Conservation (phyloP, 2,888 invertebrate species). For the Heliconius hortense region DNA sequence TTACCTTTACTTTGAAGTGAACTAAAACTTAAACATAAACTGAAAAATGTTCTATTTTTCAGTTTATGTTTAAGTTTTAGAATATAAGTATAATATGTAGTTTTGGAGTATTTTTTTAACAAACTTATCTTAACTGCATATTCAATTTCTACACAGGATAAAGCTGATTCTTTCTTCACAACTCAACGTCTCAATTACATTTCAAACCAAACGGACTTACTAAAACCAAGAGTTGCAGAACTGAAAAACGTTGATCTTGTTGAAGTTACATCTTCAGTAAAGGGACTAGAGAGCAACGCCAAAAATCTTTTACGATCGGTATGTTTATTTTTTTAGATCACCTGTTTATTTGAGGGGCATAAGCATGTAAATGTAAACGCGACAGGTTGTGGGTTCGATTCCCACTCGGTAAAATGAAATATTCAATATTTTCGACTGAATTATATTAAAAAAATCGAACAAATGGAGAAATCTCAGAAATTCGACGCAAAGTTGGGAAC, state of each 20-base stretch:
- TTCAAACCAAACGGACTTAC: constrained; percentile 85
- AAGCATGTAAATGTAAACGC: too few relatives aligned
- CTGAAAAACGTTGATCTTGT: constrained; percentile 85
- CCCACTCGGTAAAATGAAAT: too few relatives aligned
- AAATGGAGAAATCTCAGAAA: too few relatives aligned
- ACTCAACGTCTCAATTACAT: constrained; percentile 91
- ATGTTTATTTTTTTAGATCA: constrained; percentile 38
- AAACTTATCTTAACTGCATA: background rate
- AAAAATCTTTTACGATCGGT: constrained; percentile 82
- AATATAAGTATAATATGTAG: background rate
- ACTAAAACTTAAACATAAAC: too few relatives aligned
- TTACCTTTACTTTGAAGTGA: too few relatives aligned
- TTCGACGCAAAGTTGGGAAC: too few relatives aligned
- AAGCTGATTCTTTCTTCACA: constrained; percentile 93
- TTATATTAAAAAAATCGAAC: too few relatives aligned
- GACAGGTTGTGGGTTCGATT: too few relatives aligned
- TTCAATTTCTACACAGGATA: constrained; percentile 77
- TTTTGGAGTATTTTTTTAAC: background rate
- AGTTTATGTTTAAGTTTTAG: too few relatives aligned
- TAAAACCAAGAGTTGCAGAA: constrained; percentile 85
- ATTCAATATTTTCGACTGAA: too few relatives aligned
- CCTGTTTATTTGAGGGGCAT: too few relatives aligned
- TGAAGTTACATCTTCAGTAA: constrained; percentile 83
- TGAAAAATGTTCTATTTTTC: too few relatives aligned
- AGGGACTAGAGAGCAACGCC: constrained; percentile 83